Percentiles rank a stretch among this genome's conserved stretches.
These are phyloP conservation scores for Todiramphus saurophagus DNA, from an alignment of 2,113 vertebrate genomes.

Conservation along the genomic window DNA sequence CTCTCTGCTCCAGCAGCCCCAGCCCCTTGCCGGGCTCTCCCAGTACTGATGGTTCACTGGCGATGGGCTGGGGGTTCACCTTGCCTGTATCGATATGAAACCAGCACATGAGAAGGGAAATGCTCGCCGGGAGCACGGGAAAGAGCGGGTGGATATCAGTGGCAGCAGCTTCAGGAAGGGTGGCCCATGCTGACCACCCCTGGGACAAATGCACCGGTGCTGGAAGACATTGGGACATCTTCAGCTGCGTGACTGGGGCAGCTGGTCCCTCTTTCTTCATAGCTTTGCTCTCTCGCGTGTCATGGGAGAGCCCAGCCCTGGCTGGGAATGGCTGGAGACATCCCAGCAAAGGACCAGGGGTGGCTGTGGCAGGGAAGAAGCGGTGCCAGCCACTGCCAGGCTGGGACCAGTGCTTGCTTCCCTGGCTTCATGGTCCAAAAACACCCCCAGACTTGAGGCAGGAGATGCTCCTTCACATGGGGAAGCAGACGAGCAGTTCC, in stretches of 20 bases:
- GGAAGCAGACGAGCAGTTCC: rapidly evolving
- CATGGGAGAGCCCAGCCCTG: rapidly evolving
- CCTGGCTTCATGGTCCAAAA: not conserved
- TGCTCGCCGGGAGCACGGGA: not conserved
- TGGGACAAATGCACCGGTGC: rapidly evolving
- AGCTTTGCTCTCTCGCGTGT: not conserved
- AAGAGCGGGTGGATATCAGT: not conserved
- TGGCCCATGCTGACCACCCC: not conserved
- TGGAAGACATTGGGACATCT: rapidly evolving
- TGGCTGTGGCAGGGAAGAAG: not conserved
- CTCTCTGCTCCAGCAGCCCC: not conserved
- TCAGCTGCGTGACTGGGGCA: rapidly evolving
- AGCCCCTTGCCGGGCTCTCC: not conserved
- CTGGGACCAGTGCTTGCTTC: not conserved
- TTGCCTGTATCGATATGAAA: rapidly evolving
- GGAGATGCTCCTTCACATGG: rapidly evolving
- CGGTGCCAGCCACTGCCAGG: not conserved
- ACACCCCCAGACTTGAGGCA: not conserved
- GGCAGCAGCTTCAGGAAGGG: not conserved
- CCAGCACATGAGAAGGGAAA: not conserved
- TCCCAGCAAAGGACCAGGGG: not conserved
- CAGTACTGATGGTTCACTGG: no score
- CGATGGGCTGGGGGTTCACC: rapidly evolving
- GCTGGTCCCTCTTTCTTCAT: not conserved
- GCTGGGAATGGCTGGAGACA: rapidly evolving